phyloP scores from a whole-genome alignment of 2,113 vertebrate genomes.

The Verasper variegatus region DNA sequence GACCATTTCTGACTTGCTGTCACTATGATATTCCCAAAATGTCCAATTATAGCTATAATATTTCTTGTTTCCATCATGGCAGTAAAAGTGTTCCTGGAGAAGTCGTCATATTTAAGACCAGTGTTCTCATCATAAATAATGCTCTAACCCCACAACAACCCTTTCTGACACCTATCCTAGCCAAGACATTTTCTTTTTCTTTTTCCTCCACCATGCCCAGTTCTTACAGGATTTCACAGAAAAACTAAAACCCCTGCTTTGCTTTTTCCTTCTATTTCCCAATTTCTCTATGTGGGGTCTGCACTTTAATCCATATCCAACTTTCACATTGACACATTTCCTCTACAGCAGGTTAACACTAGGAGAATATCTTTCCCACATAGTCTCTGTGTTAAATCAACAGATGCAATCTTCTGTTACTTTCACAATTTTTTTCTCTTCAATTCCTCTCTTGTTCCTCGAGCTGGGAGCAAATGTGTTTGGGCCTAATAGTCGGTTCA shows the following conservation, averaged over 20 bases:
- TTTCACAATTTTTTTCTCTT: conserved; percentile 25
- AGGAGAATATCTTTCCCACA: background rate
- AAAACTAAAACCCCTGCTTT: conserved; percentile 34
- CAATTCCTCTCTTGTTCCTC: conserved; percentile 49
- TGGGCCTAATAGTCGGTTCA: conserved; percentile 37
- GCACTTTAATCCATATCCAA: conserved; percentile 20
- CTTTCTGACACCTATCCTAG: conserved; percentile 15
- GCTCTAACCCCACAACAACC: background rate
- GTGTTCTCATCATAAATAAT: background rate
- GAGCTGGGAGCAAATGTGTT: conserved; percentile 33
- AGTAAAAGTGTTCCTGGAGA: conserved; percentile 33
- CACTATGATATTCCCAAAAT: conserved; percentile 2
- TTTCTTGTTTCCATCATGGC: background rate
- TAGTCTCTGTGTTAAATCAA: conserved; percentile 22
- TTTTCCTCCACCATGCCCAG: conserved; percentile 35
- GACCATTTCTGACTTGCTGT: background rate
- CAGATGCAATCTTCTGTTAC: conserved; percentile 32
- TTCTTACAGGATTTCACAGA: conserved; percentile 54
- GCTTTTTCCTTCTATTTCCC: conserved; percentile 32
- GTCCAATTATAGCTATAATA: background rate
- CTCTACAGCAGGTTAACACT: conserved; percentile 23
- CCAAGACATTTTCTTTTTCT: background rate
- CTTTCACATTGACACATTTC: conserved; percentile 36
- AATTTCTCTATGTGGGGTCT: conserved; percentile 17
- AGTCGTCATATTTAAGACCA: conserved; percentile 22